These are phyloP conservation scores for Bunonema sp. DNA, from an alignment of 2,888 invertebrate genomes.

Conservation along the genomic window DNA sequence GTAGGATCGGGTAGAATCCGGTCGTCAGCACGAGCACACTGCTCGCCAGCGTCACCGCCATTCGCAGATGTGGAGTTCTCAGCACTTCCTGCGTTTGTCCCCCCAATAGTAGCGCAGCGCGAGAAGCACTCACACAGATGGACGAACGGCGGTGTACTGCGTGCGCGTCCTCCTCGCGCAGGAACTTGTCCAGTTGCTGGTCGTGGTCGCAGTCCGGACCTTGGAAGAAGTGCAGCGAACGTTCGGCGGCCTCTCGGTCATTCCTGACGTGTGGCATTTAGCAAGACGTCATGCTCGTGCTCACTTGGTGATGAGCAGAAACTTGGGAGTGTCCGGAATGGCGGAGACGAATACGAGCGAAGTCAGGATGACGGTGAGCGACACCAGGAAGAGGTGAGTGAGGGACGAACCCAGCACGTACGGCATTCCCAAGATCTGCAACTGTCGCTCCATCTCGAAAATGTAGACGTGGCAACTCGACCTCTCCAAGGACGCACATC, in stretches of 20 bases:
- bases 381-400: slow-evolving; percentile 17
- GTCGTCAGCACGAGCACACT: slow-evolving; percentile 24
- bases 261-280: slow-evolving; percentile 9
- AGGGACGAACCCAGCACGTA: slow-evolving; percentile 26
- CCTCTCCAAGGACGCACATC: slow-evolving; percentile 31
- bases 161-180: slow-evolving; percentile 14
- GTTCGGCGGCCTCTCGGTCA: slow-evolving; percentile 14
- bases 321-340: slow-evolving; percentile 34
- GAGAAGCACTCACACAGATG: no score
- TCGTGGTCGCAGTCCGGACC: slow-evolving; percentile 15
- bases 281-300: background rate
- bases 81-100: slow-evolving; percentile 13
- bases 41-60: slow-evolving; percentile 22
- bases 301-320: slow-evolving; percentile 23
- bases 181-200: slow-evolving; percentile 14
- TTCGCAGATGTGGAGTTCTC: slow-evolving; percentile 28
- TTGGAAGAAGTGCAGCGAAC: slow-evolving; percentile 29
- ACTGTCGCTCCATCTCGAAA: background rate
- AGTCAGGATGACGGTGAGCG: slow-evolving; percentile 19
- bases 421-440: slow-evolving; percentile 20
- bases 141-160: background rate
- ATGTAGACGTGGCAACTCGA: slow-evolving; percentile 1
- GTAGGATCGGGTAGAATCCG: slow-evolving; percentile 34
- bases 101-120: background rate
- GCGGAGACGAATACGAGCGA: slow-evolving; percentile 20